Percentiles rank a stretch among this genome's conserved stretches.
Evolutionary conservation across 2,113 vertebrate genomes (phyloP).

Genomic region (Megaceryle torquata): DNA sequence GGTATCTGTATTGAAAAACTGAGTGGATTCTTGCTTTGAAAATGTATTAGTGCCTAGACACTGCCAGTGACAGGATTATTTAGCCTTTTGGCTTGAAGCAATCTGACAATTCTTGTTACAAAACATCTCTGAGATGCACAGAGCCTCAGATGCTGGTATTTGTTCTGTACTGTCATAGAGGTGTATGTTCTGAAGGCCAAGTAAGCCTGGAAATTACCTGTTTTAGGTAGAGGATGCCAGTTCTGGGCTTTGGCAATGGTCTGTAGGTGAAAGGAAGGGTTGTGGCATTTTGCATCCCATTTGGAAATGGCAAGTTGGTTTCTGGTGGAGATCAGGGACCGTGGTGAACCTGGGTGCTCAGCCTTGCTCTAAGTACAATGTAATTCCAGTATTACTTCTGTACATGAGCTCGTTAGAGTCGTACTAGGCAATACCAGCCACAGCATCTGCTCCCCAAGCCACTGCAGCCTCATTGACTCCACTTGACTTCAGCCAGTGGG

Average conservation of each 20-base stretch:
- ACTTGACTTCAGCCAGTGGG: background rate
- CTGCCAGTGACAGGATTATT: background rate
- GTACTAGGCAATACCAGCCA: too few relatives aligned
- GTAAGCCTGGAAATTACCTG: rapidly evolving
- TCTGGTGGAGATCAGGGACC: background rate
- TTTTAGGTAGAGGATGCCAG: too few relatives aligned
- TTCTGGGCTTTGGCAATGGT: background rate
- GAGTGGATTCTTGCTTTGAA: background rate
- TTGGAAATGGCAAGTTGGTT: background rate
- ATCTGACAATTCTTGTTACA: background rate
- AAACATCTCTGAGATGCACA: background rate
- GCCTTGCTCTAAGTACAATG: background rate
- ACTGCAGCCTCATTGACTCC: background rate
- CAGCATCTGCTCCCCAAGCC: background rate
- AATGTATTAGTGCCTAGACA: background rate
- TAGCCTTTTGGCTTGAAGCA: background rate
- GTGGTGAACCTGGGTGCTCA: background rate
- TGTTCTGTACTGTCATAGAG: background rate
- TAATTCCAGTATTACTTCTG: background rate
- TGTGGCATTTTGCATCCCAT: background rate
- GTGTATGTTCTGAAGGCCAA: background rate
- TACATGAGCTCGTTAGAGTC: background rate
- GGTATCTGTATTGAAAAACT: background rate
- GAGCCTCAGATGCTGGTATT: background rate
- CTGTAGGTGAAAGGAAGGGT: background rate